Evolutionary conservation across 2,797 vertebrate genomes (phyloP), one percentile per base, ranked within the genome.

Genomic region (Pipistrellus pipistrellus): DNA sequence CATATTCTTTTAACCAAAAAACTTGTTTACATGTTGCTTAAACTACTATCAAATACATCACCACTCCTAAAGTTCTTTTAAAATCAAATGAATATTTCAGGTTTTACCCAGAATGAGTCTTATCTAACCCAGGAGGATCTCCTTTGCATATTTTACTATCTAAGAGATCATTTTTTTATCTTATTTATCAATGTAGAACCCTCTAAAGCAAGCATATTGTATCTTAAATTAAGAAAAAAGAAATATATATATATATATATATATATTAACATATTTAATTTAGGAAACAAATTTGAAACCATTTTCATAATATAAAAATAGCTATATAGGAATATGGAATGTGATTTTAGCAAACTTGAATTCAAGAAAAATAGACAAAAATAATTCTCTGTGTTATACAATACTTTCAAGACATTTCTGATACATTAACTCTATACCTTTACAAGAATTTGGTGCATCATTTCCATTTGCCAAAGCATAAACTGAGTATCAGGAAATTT

Each of bases 281-380:
- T 81, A 77, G 73, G 5, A 83, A 86, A 84, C 23, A 96, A 80
- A 88, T 95, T 44, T 92, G 44, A 11, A 89, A 30, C 17, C 15
- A 62, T 75, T 71, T 8, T 27, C 38, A 41, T 85, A 69, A 71
- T 59, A 68, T 69, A 81, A 93, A 73, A 66, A 64, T 17, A 87
- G 6, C 27, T 91, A 35, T 21, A 89, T 8, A 81, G 38, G 80
- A 84, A 81, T 66, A 77, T 1, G 64, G 44, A 92, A 84, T 57
- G 27, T 62, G 17, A 95, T 77, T 57, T 88, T 64, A 93, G 90
- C 14, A 81, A 48, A 82, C 82, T 57, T 69, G 21, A 90, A 62
- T 90, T 94, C 27, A 73, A 32, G 21, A 78, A 88, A 93, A 83
- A 62, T 21, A 83, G 11, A 11, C 7, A 91, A 83, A 89, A 85